Conservation (phyloP, 92 coral and sea anemone species). For the Palythoa heliodiscus region DNA sequence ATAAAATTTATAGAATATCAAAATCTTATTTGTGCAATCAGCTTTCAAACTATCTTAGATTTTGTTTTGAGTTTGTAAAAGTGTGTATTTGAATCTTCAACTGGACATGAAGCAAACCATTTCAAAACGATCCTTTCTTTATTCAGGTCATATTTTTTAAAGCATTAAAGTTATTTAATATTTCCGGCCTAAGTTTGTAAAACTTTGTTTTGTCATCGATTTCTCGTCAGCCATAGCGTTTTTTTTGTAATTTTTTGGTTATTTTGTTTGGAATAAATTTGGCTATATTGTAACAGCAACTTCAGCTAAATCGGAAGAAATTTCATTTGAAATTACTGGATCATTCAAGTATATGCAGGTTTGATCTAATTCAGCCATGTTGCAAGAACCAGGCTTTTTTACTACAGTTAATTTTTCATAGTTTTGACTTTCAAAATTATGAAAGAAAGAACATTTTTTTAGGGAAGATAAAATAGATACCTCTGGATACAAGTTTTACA, state of each 20-base stretch:
- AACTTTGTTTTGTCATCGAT: slow-evolving; percentile 9
- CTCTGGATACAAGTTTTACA: no score
- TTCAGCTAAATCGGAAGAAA: background rate
- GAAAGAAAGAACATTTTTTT: background rate
- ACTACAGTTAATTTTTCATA: background rate
- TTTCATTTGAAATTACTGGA: background rate
- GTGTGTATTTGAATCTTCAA: background rate
- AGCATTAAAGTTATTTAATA: slow-evolving; percentile 34
- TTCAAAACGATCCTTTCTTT: background rate
- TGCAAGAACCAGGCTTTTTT: background rate
- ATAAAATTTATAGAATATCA: background rate
- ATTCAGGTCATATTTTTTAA: slow-evolving; percentile 31
- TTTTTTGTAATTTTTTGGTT: background rate
- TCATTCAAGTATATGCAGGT: background rate
- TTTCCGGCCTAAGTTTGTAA: slow-evolving; percentile 40
- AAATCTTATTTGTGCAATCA: background rate
- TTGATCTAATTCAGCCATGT: background rate
- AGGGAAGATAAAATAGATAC: background rate
- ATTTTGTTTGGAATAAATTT: background rate
- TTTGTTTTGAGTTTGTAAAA: background rate
- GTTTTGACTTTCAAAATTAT: background rate
- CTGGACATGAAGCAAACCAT: background rate
- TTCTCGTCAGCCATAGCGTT: background rate
- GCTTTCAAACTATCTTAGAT: background rate
- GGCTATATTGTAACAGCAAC: background rate